Conservation (phyloP, 2,888 invertebrate species). For the Meteorus colon region DNA sequence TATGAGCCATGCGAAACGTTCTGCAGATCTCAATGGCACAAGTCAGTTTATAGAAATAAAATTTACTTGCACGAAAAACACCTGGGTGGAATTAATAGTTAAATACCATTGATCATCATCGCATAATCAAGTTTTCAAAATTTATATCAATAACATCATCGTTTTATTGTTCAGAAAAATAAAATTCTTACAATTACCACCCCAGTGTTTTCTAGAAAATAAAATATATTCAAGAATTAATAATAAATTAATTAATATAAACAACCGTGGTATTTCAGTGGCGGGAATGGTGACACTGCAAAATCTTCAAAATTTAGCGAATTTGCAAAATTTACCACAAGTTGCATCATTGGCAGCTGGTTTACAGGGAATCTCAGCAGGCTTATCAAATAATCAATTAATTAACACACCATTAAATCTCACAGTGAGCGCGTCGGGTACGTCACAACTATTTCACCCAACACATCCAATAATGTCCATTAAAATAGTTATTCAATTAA, state of each 20-base stretch:
- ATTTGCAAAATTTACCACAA: conserved; percentile 81
- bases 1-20: conserved; percentile 74
- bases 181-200: too few relatives aligned
- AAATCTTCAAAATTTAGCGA: conserved; percentile 87
- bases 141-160: too few relatives aligned
- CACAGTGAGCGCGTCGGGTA: conserved; percentile 81
- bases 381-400: conserved; percentile 76
- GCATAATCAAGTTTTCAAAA: too few relatives aligned
- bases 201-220: not conserved
- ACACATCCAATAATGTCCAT: not conserved
- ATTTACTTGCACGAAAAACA: not conserved
- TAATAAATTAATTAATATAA: not conserved
- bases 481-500: not conserved
- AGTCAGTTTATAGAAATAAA: conserved; percentile 75
- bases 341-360: conserved; percentile 78
- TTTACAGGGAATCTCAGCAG: conserved; percentile 78
- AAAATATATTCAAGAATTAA: not conserved
- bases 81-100: too few relatives aligned
- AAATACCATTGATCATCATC: too few relatives aligned
- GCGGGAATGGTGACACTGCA: conserved; percentile 83
- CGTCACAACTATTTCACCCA: conserved; percentile 41
- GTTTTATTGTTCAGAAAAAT: too few relatives aligned
- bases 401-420: conserved; percentile 89
- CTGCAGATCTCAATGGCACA: conserved; percentile 78
- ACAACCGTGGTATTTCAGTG: conserved; percentile 75